Conservation (phyloP, 2,797 vertebrate genomes). For the Perodicticus potto region DNA sequence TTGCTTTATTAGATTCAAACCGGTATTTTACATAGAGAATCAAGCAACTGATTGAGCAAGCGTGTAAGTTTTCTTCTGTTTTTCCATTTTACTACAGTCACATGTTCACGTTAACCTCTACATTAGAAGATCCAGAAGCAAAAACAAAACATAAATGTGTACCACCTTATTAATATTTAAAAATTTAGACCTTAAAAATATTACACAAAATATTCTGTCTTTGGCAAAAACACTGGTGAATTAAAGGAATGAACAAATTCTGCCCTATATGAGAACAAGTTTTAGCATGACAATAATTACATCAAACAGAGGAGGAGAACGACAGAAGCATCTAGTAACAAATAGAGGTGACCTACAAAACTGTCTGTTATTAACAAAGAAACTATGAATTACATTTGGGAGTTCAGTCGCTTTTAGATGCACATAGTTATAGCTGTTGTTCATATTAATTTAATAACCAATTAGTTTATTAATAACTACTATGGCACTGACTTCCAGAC, state of each 20-base stretch:
- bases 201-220: background rate
- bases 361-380: background rate
- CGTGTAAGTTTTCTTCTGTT: background rate
- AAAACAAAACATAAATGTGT: background rate
- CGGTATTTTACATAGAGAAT: constrained; percentile 23
- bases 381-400: background rate
- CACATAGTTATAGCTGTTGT: background rate
- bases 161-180: background rate
- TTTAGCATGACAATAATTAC: background rate
- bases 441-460: background rate
- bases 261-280: background rate
- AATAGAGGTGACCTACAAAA: background rate
- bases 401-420: background rate
- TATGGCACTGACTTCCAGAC: background rate
- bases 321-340: background rate
- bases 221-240: background rate
- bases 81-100: background rate
- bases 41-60: background rate
- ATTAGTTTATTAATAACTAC: constrained; percentile 1
- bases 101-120: background rate
- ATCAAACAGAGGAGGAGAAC: constrained; percentile 26
- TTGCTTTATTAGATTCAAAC: background rate
- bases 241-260: constrained; percentile 34
- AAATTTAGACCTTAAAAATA: constrained; percentile 38
- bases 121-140: background rate